phyloP scores from a whole-genome alignment of 2,888 invertebrate species.

The Globia sparganii region DNA sequence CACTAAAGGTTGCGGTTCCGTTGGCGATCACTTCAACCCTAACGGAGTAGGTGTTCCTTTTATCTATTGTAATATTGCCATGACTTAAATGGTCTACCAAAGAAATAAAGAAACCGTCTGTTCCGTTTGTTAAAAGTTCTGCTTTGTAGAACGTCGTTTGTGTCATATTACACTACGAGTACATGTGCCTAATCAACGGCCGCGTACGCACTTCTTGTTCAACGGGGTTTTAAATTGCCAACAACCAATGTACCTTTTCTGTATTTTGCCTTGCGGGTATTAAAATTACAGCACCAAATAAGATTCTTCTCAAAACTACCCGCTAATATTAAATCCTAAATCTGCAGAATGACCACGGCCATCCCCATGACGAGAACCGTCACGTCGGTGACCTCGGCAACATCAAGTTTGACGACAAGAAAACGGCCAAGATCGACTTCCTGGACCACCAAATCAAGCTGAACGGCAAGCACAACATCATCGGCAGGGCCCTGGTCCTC shows the following conservation, averaged over 20 bases:
- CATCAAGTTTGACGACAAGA: constrained; percentile 91
- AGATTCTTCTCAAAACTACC: background rate
- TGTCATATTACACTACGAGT: no score
- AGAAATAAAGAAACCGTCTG: no score
- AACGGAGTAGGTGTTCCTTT: constrained; percentile 90
- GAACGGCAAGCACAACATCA: constrained; percentile 91
- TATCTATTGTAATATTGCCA: background rate
- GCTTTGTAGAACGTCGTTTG: background rate
- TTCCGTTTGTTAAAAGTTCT: background rate
- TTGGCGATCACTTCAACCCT: constrained; percentile 95
- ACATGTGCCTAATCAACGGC: background rate
- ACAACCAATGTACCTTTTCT: background rate
- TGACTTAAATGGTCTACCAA: constrained; percentile 14
- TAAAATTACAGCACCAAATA: background rate
- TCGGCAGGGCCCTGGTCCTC: constrained; percentile 95
- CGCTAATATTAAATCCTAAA: constrained; percentile 4
- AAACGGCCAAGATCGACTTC: constrained; percentile 91
- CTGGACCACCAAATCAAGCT: constrained; percentile 92
- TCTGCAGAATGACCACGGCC: constrained; percentile 93
- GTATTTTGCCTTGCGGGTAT: no score
- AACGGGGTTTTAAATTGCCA: background rate
- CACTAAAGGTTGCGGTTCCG: constrained; percentile 91
- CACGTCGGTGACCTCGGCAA: constrained; percentile 97
- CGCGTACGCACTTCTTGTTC: no score
- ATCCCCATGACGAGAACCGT: constrained; percentile 92